phyloP scores from a whole-genome alignment of 2,888 invertebrate species.

The Pyrrhia umbra region DNA sequence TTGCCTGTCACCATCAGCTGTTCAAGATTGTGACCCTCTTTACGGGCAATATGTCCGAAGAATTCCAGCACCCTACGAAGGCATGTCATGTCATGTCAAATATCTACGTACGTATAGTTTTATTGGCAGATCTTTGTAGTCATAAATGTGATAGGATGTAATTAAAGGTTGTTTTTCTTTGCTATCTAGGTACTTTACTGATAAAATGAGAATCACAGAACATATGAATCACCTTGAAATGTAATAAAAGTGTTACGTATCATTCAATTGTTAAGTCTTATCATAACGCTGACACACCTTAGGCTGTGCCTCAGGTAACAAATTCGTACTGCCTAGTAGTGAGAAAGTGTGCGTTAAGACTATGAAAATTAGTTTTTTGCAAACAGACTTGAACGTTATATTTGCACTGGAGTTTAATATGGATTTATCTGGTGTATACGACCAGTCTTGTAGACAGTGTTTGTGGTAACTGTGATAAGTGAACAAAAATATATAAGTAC shows the following conservation, averaged over 20 bases:
- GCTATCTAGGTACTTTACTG: not conserved
- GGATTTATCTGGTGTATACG: constrained; percentile 16
- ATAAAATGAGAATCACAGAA: constrained; percentile 5
- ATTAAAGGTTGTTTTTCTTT: constrained; percentile 2
- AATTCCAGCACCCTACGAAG: too few relatives aligned
- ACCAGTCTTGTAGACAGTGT: constrained; percentile 12
- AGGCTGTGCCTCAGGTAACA: too few relatives aligned
- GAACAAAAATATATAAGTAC: constrained; percentile 22
- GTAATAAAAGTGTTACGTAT: not conserved
- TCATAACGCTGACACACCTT: constrained; percentile 45
- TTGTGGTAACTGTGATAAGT: constrained; percentile 42
- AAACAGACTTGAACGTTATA: constrained; percentile 13
- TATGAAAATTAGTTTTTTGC: constrained; percentile 20
- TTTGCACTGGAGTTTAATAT: constrained; percentile 20
- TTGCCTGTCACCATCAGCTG: too few relatives aligned
- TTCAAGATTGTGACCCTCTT: too few relatives aligned
- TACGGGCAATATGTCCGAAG: too few relatives aligned
- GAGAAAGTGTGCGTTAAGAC: not conserved
- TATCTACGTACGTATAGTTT: too few relatives aligned
- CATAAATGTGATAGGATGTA: not conserved
- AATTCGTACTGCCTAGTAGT: constrained; percentile 9
- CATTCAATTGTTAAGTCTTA: constrained; percentile 44
- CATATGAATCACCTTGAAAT: constrained; percentile 36
- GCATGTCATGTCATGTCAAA: too few relatives aligned
- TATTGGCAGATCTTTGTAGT: not conserved